These are phyloP conservation scores for Sinocyclocheilus rhinocerous DNA, from an alignment of 2,113 vertebrate species.

Conservation along the genomic window DNA sequence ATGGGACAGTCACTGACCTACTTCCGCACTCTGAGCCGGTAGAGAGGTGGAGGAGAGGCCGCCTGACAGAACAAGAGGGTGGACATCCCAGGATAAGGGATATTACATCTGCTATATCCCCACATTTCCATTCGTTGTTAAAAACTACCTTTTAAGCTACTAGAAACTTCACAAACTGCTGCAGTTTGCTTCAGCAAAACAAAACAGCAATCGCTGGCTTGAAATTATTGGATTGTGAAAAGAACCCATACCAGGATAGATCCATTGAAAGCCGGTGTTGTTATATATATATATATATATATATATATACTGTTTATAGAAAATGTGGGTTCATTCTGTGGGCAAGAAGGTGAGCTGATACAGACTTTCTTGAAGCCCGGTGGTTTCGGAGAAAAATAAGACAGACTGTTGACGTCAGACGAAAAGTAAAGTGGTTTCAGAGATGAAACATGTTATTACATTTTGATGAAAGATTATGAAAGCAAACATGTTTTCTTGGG, in stretches of 20 bases:
- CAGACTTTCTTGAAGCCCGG: neutral
- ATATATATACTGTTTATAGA: too few species aligned
- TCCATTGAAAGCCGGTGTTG: neutral
- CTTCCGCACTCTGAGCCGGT: conserved; percentile 13
- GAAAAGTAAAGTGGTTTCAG: neutral
- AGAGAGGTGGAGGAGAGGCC: neutral
- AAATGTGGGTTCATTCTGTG: neutral
- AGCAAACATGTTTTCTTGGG: neutral
- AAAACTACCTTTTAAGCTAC: neutral
- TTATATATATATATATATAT: too few species aligned
- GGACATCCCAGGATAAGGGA: conserved; percentile 13
- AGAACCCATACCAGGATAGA: neutral
- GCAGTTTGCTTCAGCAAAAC: neutral
- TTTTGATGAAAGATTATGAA: conserved; percentile 10
- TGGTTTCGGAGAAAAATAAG: neutral
- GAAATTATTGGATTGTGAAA: neutral
- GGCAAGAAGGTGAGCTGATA: neutral
- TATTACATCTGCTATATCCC: conserved; percentile 22
- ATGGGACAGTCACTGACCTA: conserved; percentile 43
- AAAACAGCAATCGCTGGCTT: neutral
- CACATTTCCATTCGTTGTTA: conserved; percentile 6
- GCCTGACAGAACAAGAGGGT: neutral
- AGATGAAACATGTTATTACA: neutral
- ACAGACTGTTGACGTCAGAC: neutral
- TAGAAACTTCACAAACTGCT: neutral